Conservation (phyloP, 2,797 vertebrate genomes). For the Sebastes ruberrimus region DNA sequence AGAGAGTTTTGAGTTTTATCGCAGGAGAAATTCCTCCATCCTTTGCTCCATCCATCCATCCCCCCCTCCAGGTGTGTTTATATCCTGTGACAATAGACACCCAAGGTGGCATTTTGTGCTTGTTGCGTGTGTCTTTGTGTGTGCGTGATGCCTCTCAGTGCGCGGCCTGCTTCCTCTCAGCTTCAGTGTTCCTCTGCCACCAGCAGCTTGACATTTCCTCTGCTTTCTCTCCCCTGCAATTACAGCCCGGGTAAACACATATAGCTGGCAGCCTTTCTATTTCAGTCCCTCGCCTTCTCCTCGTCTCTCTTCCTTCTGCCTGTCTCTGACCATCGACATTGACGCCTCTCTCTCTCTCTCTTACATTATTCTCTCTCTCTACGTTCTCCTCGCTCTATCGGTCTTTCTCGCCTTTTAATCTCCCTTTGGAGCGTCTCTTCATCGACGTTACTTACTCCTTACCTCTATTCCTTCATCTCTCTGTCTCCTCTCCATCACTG, state of each 20-base stretch:
- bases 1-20: not conserved
- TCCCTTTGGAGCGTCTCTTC: not conserved
- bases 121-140: conserved; percentile 6
- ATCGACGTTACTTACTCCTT: not conserved
- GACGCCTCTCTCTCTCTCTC: not conserved
- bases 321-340: conserved; percentile 3
- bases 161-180: conserved; percentile 20
- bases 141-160: conserved; percentile 6
- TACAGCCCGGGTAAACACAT: conserved; percentile 59
- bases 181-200: conserved; percentile 47
- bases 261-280: conserved; percentile 55
- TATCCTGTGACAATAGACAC: conserved; percentile 23
- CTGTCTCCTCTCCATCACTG: not conserved
- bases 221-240: conserved; percentile 61
- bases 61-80: conserved; percentile 32
- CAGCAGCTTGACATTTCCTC: conserved; percentile 73
- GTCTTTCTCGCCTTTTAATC: conserved; percentile 15
- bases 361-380: conserved; percentile 1
- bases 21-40: not conserved
- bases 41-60: not conserved
- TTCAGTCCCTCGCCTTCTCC: conserved; percentile 33
- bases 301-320: conserved; percentile 12
- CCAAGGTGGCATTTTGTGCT: conserved; percentile 17
- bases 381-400: not conserved
- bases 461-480: not conserved